Base-by-base conservation (phyloP, 2,113 vertebrate species). In the Antechinus flavipes region DNA sequence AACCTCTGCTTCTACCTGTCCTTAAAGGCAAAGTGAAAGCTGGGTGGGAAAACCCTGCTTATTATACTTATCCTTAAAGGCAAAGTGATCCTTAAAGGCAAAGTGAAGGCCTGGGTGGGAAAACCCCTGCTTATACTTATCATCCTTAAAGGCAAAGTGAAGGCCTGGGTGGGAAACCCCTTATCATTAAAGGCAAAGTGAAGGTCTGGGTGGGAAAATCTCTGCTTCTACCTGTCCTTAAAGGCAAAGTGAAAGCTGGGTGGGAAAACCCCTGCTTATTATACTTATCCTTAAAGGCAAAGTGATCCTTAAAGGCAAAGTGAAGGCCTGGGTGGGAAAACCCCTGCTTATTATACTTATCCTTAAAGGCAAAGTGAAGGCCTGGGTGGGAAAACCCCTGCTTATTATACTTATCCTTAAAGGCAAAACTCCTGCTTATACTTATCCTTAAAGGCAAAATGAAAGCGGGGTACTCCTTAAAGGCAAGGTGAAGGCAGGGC, bases 401-500 rank as follows among this genome's bases (percentile, higher is more conserved):
- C 98, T 99, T 99, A 98, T n/a, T n/a, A n/a, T 99, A 99, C 97
- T 99, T 99, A 97, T 99, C 99, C 98, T 99, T 99, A 97, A 99
- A 99, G 93, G 99, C 99, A 93, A 99, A 99, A 97, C 47, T 4
- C 90, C 98, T 99, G 98, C 98, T 99, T 99, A 98, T 99, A 99
- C 97, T 99, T 99, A 97, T 99, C 99, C 98, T 99, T 99, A 97
- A 99, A 99, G 93, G 99, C 99, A 93, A 99, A 99, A 98, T 99
- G 99, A 96, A 99, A 0, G 99, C 97, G 99, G 99, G 16, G 99
- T 99, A 97, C 42, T 42, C 91, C 98, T 99, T 99, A 97, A 99
- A 99, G 93, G 99, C 99, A 93, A 99, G 99, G 98, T 99, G 99
- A 96, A 99, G 1, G 99, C 99, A 49, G 47, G 47, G 47, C 2